A percentile compares a stretch with the other conserved stretches of the same genome.
phyloP scores from a whole-genome alignment of 2,888 invertebrate species.

The Eupithecia tripunctaria region DNA sequence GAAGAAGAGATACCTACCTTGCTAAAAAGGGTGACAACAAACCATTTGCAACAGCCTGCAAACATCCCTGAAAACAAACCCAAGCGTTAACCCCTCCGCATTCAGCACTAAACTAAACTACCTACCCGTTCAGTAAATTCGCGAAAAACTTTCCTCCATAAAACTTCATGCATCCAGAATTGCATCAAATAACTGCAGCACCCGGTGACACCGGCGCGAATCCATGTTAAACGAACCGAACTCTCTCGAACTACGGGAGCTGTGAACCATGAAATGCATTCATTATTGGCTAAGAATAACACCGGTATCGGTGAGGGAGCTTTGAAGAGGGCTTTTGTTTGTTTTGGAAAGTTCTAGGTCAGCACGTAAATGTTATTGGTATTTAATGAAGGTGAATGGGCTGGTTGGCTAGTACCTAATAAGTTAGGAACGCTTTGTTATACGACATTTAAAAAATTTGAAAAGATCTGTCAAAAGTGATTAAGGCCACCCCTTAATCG shows the following conservation, averaged over 20 bases:
- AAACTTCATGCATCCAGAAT: conserved; percentile 40
- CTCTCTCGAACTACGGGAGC: conserved; percentile 28
- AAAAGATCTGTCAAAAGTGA: too few relatives aligned
- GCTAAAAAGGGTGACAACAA: background rate
- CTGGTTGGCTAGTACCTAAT: too few relatives aligned
- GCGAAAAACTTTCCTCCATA: conserved; percentile 33
- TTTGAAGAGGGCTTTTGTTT: conserved; percentile 24
- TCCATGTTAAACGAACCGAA: conserved; percentile 58
- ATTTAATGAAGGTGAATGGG: too few relatives aligned
- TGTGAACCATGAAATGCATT: conserved; percentile 39
- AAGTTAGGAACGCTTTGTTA: too few relatives aligned
- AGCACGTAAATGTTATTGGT: background rate
- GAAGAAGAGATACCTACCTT: too few relatives aligned
- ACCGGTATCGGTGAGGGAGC: conserved; percentile 26
- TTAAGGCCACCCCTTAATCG: too few relatives aligned
- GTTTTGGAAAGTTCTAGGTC: conserved; percentile 23
- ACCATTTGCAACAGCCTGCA: background rate
- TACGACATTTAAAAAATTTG: too few relatives aligned
- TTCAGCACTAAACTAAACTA: conserved; percentile 18
- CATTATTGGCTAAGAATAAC: conserved; percentile 40
- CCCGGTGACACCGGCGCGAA: conserved; percentile 44
- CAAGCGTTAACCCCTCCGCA: background rate
- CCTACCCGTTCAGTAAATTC: conserved; percentile 23
- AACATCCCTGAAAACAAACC: background rate
- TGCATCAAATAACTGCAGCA: conserved; percentile 46